Base-by-base conservation (phyloP, 2,888 invertebrate genomes). In the Catocala fraxini region DNA sequence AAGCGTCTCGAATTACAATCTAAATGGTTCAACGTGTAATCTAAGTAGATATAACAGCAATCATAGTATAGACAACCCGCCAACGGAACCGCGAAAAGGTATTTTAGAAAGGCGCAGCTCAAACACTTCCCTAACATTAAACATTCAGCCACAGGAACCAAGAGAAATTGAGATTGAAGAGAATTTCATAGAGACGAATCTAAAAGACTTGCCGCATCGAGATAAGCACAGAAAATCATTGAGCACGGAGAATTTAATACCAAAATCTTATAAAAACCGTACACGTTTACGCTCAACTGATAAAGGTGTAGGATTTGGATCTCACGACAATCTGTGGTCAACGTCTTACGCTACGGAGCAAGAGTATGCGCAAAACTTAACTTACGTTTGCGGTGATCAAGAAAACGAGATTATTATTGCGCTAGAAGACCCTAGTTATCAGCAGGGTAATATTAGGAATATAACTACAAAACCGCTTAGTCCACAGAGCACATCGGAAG, bases 41-140 rank as follows among this genome's bases (percentile, higher is more conserved):
- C 70, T 95, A 10, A 95, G 92, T 63, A 82, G 89, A 51, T 93
- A 93, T 69, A 94, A 94, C 71, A 94, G 94, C 56, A 94, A 93
- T 59, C 87, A 89, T 46, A 95, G 94, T 56, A 94, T 94, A 51
- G 94, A 94, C 35, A 91, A 89, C 12, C 77, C 87, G 0, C 71
- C 82, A 0, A 64, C 77, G 0, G 93, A 94, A 75, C 89, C 88
- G 0, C 84, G 86, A 0, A 97, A 96, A 79, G 96, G 97, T 11
- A 93, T 97, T 53, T 85, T 97, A 52, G 97, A 97, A 80, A 95
- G 98, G 68, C 94, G 98, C 39, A 97, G 97, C 48, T 97, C 97
- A 0, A 98, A 97, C 81, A 97, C 97, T 0, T 97, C 97, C 54
- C 89, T 98, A 7, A 98, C 97, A 0, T 95, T 98, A 0, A 94